Base-by-base conservation (phyloP, 1,140 invertebrate genomes). In the Chironomus tepperi region DNA sequence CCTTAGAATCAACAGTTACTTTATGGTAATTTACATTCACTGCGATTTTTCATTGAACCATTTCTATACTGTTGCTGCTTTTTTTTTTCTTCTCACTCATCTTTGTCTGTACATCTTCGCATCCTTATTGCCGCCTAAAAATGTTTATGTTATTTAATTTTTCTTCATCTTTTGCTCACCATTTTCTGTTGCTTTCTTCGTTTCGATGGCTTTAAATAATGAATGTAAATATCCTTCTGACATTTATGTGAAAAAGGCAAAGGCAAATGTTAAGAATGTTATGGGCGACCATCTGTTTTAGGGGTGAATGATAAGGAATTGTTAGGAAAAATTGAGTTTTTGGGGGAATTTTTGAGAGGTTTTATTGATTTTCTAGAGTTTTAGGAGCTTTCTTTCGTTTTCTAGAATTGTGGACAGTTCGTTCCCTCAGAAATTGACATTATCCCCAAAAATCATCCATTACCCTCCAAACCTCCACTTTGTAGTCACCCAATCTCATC, bases 11-110 rank as follows among this genome's bases (percentile, higher is more conserved):
- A 57, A 57, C 47, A 57, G 47, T 57, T 57, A 57, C 15, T 57
- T 57, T 57, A 57, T 57, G 47, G 47, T 57, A 57, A 57, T 57
- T 57, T 57, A 57, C 47, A 57, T 57, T 57, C 47, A 57, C 47
- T 57, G 47, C 47, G 47, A 57, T 57, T 57, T 57, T 57, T 57
- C 47, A 57, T 57, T 57, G 12, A 57, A 57, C 47, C 47, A 57
- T 12, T 12, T n/a, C 47, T 57, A 57, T n/a, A 57, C 12, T 57
- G 12, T 57, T 57, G 12, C 12, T 57, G 47, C n/a, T 57, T n/a
- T 57, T 57, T 57, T 57, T 15, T 15, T 57, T n/a, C n/a, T 12
- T n/a, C 24, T 57, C 47, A n/a, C 47, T 57, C 47, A 34, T n/a
- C 12, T 12, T 57, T 57, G 12, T 57, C 1, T 57, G 12, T n/a